Base-by-base conservation (phyloP, 2,113 vertebrate genomes). In the Pseudorectes ferrugineus region DNA sequence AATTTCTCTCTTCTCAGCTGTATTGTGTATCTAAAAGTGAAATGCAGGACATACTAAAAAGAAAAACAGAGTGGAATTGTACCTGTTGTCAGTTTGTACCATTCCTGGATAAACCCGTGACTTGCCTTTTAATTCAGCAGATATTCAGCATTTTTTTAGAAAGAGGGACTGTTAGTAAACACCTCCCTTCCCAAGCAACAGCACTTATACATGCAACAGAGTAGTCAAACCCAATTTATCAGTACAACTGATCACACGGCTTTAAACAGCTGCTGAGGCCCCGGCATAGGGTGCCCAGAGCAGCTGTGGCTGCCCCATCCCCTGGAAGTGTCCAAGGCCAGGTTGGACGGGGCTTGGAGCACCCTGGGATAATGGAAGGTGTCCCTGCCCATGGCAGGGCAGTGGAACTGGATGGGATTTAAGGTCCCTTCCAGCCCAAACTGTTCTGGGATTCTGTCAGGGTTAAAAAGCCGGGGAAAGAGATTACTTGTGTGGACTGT, bases 171-270 rank as follows among this genome's bases (percentile, higher is more conserved):
- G 7, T 45, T 21, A 74, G 48, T 19, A 28, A 54, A 21, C 19
- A n/a, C 20, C 24, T 49, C 38, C 10, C 25, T 42, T n/a, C 29
- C 43, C 25, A 45, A 57, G 23, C 26, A 65, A 28, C 3, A 78
- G 35, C 46, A 29, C 18, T 11, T 29, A 18, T 38, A 24, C 43
- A 6, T 3, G 12, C 10, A 36, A 54, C 22, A 26, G 33, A 6
- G 6, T 2, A 6, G 40, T 15, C 40, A 65, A 10, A 70, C 18
- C 13, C 0, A 35, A 5, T 21, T 31, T 14, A 38, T 29, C 1
- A 0, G 31, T 5, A 22, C 63, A 36, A 15, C 1, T 2, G 16
- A 61, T 15, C 10, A 11, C n/a, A 35, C 1, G 1, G 35, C 13
- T 45, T 77, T 25, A 51, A 45, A 29, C 5, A 36, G 51, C 26